A percentile compares a stretch with the other conserved stretches of the same genome.
phyloP scores from a whole-genome alignment of 2,888 invertebrate species.

The Phalera bucephala region DNA sequence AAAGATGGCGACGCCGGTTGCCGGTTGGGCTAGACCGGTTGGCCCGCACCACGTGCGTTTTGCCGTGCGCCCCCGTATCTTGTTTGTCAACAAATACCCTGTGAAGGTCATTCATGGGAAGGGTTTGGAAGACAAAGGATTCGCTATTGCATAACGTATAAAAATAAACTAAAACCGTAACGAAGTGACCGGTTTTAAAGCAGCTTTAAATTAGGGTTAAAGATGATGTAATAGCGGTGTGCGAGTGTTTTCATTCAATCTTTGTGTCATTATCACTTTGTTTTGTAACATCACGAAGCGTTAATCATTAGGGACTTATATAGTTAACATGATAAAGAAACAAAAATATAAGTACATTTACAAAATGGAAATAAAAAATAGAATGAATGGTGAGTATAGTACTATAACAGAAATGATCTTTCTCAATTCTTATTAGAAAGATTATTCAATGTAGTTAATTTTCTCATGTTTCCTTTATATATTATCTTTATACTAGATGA shows the following conservation, averaged over 20 bases:
- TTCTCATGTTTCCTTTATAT: too few relatives aligned
- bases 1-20: slow-evolving; percentile 78
- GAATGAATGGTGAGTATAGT: too few relatives aligned
- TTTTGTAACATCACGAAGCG: slow-evolving; percentile 7
- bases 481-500: too few relatives aligned
- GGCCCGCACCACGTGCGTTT: slow-evolving; percentile 72
- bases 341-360: too few relatives aligned
- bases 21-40: slow-evolving; percentile 72
- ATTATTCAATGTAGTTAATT: too few relatives aligned
- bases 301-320: too few relatives aligned
- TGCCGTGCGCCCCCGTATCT: slow-evolving; percentile 65
- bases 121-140: slow-evolving; percentile 66
- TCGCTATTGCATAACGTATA: slow-evolving; percentile 52
- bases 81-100: slow-evolving; percentile 81
- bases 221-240: slow-evolving; percentile 41
- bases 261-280: slow-evolving; percentile 24
- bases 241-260: slow-evolving; percentile 29
- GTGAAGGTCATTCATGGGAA: slow-evolving; percentile 72
- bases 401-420: too few relatives aligned
- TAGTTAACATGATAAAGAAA: too few relatives aligned
- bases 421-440: too few relatives aligned
- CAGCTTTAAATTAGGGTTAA: slow-evolving; percentile 19
- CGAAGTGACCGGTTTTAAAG: slow-evolving; percentile 19
- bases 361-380: too few relatives aligned
- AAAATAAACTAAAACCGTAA: slow-evolving; percentile 22